Percentiles rank a stretch among this genome's conserved stretches.
Evolutionary conservation across 2,888 invertebrate species (phyloP).

Genomic region (Chesias legatella): DNA sequence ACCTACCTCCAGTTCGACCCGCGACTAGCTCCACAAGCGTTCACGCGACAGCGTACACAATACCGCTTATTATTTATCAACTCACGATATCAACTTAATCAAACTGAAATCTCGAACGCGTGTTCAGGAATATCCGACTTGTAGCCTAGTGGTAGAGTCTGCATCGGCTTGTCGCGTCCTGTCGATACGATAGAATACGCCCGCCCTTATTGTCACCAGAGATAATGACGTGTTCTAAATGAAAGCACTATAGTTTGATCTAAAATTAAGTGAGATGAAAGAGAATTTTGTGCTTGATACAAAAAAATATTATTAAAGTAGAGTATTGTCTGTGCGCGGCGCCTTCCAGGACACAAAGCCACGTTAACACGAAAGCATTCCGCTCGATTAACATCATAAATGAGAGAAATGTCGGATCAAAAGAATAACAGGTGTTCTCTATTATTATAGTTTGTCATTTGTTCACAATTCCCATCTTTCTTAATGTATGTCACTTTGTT

Average conservation of each 20-base stretch:
- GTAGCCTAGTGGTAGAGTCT: constrained; percentile 34
- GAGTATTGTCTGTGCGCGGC: constrained; percentile 67
- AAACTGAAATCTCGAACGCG: constrained; percentile 36
- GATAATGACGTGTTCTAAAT: constrained; percentile 76
- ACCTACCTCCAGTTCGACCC: constrained; percentile 63
- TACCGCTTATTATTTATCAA: constrained; percentile 77
- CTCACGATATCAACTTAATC: constrained; percentile 49
- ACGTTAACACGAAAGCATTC: constrained; percentile 70
- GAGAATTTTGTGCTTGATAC: constrained; percentile 69
- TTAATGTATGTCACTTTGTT: constrained; percentile 60
- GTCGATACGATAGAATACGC: constrained; percentile 40
- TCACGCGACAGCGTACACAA: constrained; percentile 67
- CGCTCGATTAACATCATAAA: constrained; percentile 78
- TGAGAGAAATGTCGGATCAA: constrained; percentile 79
- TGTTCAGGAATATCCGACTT: constrained; percentile 33
- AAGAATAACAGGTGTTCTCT: constrained; percentile 78
- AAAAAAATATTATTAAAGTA: constrained; percentile 75
- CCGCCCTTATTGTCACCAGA: constrained; percentile 47
- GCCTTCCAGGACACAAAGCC: constrained; percentile 71
- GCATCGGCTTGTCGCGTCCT: constrained; percentile 25
- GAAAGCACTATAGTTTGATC: constrained; percentile 76
- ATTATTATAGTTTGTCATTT: constrained; percentile 78
- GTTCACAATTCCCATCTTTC: constrained; percentile 50
- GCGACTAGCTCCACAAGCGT: constrained; percentile 55
- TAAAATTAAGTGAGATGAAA: constrained; percentile 79